Conservation (phyloP, 2,113 vertebrate genomes). For the Gymnarchus niloticus region DNA sequence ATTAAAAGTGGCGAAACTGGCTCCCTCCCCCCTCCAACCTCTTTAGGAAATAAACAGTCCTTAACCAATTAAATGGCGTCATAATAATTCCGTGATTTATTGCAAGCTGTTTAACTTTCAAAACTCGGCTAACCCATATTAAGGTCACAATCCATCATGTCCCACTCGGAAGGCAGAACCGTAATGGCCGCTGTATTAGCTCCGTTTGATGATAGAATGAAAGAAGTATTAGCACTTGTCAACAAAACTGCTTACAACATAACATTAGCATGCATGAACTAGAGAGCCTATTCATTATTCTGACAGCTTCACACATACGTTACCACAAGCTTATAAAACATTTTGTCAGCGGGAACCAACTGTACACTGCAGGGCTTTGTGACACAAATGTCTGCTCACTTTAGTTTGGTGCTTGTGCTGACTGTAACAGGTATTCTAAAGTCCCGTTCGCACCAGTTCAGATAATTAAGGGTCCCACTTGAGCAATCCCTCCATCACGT, state of each 20-base stretch:
- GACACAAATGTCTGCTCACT: conserved; percentile 78
- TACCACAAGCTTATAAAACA: conserved; percentile 95
- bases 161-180: conserved; percentile 89
- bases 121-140: conserved; percentile 98
- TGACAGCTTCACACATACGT: conserved; percentile 98
- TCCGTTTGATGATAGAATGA: conserved; percentile 99
- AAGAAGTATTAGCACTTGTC: conserved; percentile 99
- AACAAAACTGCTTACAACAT: conserved; percentile 99
- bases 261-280: conserved; percentile 99
- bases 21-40: conserved; percentile 77
- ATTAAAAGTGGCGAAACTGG: conserved; percentile 95
- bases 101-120: conserved; percentile 99
- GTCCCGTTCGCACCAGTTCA: conserved; percentile 49
- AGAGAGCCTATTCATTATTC: conserved; percentile 99
- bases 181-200: conserved; percentile 99
- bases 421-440: conserved; percentile 71
- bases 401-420: conserved; percentile 73
- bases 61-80: conserved; percentile 99
- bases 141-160: conserved; percentile 99
- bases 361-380: conserved; percentile 90
- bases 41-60: conserved; percentile 99
- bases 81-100: conserved; percentile 99
- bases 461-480: conserved; percentile 43
- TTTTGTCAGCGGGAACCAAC: conserved; percentile 82
- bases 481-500: conserved; percentile 77